Evolutionary conservation across 2,888 invertebrate species (phyloP).

Genomic region (Amaurobius ferox): DNA sequence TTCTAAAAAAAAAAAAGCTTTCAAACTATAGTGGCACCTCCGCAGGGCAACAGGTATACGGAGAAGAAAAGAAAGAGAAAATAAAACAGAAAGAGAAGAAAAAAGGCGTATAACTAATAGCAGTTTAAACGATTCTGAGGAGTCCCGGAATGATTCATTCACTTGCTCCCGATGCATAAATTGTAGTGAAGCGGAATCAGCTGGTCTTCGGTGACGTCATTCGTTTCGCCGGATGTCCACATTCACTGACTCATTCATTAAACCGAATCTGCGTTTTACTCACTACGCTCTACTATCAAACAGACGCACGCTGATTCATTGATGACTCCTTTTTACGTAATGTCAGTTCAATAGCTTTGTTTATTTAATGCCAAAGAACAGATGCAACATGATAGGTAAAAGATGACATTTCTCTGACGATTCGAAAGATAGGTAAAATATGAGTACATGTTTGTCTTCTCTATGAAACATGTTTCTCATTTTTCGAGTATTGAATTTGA

Average conservation of each 20-base stretch:
- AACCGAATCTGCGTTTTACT: background rate
- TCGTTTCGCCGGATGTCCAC: conserved; percentile 15
- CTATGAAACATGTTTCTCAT: too few species aligned
- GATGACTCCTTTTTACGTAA: background rate
- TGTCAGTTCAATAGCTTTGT: background rate
- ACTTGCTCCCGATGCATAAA: background rate
- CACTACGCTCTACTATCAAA: conserved; percentile 11
- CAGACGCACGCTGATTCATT: background rate
- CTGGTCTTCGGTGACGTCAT: conserved; percentile 30
- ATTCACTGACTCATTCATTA: conserved; percentile 22
- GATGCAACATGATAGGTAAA: too few species aligned
- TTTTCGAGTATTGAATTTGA: too few species aligned
- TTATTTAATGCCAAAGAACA: too few species aligned
- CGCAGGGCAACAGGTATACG: too few species aligned
- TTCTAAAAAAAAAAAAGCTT: too few species aligned
- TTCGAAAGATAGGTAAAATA: too few species aligned
- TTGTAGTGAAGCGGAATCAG: conserved; percentile 7
- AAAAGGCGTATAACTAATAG: background rate
- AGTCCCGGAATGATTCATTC: background rate
- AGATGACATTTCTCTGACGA: too few species aligned
- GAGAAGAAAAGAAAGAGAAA: background rate
- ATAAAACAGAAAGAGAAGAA: conserved; percentile 11
- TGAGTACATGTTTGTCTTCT: too few species aligned
- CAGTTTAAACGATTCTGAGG: background rate
- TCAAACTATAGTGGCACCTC: too few species aligned